Evolutionary conservation across 2,797 vertebrate genomes (phyloP).

Genomic region (Parauchenoglanis ngamensis): DNA sequence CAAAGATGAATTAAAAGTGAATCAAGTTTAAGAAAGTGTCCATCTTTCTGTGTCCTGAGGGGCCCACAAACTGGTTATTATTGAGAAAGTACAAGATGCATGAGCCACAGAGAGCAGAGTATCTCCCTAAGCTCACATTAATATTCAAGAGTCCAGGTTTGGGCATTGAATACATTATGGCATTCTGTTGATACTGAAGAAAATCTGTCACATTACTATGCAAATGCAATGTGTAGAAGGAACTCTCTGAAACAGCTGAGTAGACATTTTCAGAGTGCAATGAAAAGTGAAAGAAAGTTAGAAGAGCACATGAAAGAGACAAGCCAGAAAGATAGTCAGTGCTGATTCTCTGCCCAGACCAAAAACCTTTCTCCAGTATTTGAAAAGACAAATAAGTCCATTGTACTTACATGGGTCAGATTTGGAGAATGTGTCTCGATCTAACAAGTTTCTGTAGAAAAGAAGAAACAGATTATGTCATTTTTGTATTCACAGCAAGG

Average conservation of each 20-base stretch:
- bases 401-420: conserved; percentile 90
- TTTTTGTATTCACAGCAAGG: background rate
- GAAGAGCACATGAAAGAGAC: conserved; percentile 29
- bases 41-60: conserved; percentile 5
- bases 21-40: conserved; percentile 10
- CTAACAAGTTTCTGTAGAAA: conserved; percentile 84
- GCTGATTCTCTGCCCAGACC: background rate
- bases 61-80: background rate
- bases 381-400: background rate
- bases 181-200: conserved; percentile 66
- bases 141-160: conserved; percentile 68
- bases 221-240: conserved; percentile 73
- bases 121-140: conserved; percentile 65
- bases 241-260: conserved; percentile 68
- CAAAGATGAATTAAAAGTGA: conserved; percentile 2
- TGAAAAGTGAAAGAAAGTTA: conserved; percentile 45
- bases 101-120: conserved; percentile 10
- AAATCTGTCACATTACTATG: conserved; percentile 75
- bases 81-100: conserved; percentile 24
- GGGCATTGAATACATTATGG: conserved; percentile 68
- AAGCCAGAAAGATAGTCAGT: conserved; percentile 1
- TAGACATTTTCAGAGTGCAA: conserved; percentile 66
- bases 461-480: conserved; percentile 42
- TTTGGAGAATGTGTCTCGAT: conserved; percentile 97
- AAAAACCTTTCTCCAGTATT: background rate